phyloP scores from a whole-genome alignment of 2,113 vertebrate species.

The Sigmodon hispidus region DNA sequence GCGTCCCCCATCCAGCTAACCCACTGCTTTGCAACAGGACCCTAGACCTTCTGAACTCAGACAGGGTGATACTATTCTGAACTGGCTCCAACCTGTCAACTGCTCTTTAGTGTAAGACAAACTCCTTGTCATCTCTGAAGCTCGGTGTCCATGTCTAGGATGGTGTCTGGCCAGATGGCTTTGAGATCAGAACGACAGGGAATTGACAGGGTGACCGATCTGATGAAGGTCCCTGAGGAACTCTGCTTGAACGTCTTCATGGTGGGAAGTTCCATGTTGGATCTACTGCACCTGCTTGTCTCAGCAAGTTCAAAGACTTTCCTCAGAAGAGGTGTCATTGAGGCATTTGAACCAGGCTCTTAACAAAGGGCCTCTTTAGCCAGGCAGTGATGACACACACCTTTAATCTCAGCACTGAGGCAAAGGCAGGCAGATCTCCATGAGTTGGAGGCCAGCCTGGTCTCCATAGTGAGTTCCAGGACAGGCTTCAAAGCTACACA shows the following conservation, averaged over 20 bases:
- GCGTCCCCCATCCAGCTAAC: not conserved
- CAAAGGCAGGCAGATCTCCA: not conserved
- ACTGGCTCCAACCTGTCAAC: not conserved
- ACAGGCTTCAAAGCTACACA: not conserved
- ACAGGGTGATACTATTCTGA: not conserved
- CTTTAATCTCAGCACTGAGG: not conserved
- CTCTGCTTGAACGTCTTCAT: not conserved
- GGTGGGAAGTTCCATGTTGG: not conserved
- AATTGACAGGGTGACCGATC: not conserved
- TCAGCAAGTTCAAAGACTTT: not conserved
- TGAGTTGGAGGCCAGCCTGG: not conserved
- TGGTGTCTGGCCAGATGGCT: not conserved
- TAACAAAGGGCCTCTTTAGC: not conserved
- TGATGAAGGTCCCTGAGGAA: not conserved
- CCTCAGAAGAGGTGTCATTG: not conserved
- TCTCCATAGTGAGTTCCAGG: not conserved
- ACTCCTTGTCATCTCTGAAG: not conserved
- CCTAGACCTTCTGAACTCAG: not conserved
- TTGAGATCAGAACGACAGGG: not conserved
- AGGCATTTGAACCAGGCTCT: not conserved
- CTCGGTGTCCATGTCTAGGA: not conserved
- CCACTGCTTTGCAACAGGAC: not conserved
- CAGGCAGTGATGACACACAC: accelerated
- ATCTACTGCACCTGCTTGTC: not conserved
- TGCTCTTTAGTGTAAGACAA: not conserved